phyloP scores from a whole-genome alignment of 2,888 invertebrate genomes.

The Tetragnatha montana region DNA sequence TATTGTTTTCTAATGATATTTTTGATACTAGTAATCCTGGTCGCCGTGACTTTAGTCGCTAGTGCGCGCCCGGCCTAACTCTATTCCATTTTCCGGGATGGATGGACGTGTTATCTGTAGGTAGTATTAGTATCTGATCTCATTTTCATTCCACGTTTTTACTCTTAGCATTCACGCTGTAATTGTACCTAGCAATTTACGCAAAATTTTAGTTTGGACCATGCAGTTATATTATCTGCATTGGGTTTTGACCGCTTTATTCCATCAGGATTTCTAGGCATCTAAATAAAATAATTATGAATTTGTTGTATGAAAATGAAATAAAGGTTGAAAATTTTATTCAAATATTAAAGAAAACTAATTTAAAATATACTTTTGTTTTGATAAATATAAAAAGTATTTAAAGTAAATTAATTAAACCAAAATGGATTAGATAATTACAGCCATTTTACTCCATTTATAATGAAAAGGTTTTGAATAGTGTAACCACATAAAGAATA shows the following conservation, averaged over 20 bases:
- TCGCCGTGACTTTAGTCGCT: too few species aligned
- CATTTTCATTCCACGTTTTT: too few species aligned
- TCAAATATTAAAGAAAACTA: not conserved
- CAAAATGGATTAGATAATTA: not conserved
- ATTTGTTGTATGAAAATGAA: not conserved
- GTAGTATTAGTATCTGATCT: too few species aligned
- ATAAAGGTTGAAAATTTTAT: not conserved
- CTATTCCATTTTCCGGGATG: too few species aligned
- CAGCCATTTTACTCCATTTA: not conserved
- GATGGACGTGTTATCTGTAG: too few species aligned
- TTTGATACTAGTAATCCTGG: too few species aligned
- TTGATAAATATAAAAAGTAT: not conserved
- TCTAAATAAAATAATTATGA: constrained; percentile 24
- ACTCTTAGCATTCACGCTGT: too few species aligned
- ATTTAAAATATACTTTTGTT: not conserved
- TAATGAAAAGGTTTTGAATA: not conserved
- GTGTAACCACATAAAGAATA: not conserved
- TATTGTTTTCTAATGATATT: too few species aligned
- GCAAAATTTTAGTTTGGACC: too few species aligned
- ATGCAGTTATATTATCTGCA: too few species aligned
- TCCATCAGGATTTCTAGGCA: constrained; percentile 52
- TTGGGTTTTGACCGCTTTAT: constrained; percentile 42
- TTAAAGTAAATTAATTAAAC: not conserved
- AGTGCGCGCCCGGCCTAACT: too few species aligned
- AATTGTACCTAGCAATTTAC: too few species aligned